Evolutionary conservation across 2,797 vertebrate species (phyloP).

Genomic region (Girardinus metallicus): DNA sequence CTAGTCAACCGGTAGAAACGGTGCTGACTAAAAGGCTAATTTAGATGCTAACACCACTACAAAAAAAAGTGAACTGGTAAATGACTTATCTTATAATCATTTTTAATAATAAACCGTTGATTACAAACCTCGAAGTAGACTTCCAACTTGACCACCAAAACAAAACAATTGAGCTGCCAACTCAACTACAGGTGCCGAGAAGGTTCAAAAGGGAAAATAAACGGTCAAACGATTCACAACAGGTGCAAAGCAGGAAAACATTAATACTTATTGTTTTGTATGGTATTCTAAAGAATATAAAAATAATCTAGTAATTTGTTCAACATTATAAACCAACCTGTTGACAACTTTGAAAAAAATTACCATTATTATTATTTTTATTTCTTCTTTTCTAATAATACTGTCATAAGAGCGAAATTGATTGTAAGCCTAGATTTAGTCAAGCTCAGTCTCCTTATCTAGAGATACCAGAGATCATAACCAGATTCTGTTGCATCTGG

Average conservation of each 20-base stretch:
- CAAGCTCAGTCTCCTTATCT: background rate
- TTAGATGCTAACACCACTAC: background rate
- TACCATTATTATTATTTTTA: background rate
- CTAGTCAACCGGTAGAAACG: constrained; percentile 18
- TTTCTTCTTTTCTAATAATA: background rate
- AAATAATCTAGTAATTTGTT: background rate
- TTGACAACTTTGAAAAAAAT: background rate
- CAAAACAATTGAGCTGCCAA: constrained; percentile 60
- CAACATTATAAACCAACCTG: background rate
- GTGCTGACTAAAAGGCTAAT: background rate
- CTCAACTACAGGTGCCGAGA: constrained; percentile 54
- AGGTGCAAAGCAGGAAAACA: background rate
- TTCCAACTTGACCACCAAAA: constrained; percentile 52
- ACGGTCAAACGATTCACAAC: constrained; percentile 27
- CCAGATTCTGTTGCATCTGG: background rate
- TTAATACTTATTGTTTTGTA: background rate
- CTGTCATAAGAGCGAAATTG: background rate
- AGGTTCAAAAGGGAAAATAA: constrained; percentile 33
- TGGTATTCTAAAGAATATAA: background rate
- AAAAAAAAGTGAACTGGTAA: background rate
- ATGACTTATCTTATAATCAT: background rate
- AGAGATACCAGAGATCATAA: background rate
- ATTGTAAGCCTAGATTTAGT: background rate
- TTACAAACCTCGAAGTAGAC: constrained; percentile 65
- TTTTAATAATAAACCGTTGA: background rate